Evolutionary conservation across 1,140 invertebrate species (phyloP).

Genomic region (Panagrolaimus sp.): DNA sequence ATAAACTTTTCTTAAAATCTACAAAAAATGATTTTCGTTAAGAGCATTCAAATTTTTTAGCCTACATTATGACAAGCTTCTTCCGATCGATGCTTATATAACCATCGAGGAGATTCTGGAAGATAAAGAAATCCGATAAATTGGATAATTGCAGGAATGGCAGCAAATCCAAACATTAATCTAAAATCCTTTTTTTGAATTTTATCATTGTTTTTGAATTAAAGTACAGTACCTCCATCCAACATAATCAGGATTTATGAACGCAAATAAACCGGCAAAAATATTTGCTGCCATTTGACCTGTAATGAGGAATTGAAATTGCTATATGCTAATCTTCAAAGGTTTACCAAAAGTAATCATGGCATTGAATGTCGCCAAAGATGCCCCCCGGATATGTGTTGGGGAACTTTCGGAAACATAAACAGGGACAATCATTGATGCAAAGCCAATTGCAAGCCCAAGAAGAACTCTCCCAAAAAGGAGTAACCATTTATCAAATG

Average conservation of each 20-base stretch:
- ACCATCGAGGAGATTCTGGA: constrained; percentile 67
- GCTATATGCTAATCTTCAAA: constrained; percentile 53
- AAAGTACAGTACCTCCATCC: constrained; percentile 61
- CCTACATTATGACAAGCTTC: constrained; percentile 60
- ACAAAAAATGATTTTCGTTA: not conserved
- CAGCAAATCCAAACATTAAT: constrained; percentile 67
- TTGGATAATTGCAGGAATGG: constrained; percentile 65
- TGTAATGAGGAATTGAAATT: no score
- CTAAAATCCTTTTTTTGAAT: constrained; percentile 45
- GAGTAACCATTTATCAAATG: constrained; percentile 62
- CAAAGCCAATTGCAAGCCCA: constrained; percentile 66
- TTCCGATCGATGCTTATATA: constrained; percentile 61
- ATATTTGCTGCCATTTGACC: constrained; percentile 63
- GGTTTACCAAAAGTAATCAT: constrained; percentile 66
- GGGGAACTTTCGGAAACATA: constrained; percentile 67
- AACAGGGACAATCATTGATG: constrained; percentile 66
- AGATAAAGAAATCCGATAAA: constrained; percentile 66
- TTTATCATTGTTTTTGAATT: not conserved
- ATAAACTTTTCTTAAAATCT: constrained; percentile 55
- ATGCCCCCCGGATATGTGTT: constrained; percentile 59
- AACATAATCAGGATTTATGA: constrained; percentile 56
- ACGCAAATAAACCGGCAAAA: constrained; percentile 64
- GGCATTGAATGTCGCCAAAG: constrained; percentile 65
- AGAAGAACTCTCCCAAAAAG: constrained; percentile 65
- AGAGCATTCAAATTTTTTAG: not conserved